Conservation (phyloP, 2,113 vertebrate genomes). For the Grammomys surdaster region DNA sequence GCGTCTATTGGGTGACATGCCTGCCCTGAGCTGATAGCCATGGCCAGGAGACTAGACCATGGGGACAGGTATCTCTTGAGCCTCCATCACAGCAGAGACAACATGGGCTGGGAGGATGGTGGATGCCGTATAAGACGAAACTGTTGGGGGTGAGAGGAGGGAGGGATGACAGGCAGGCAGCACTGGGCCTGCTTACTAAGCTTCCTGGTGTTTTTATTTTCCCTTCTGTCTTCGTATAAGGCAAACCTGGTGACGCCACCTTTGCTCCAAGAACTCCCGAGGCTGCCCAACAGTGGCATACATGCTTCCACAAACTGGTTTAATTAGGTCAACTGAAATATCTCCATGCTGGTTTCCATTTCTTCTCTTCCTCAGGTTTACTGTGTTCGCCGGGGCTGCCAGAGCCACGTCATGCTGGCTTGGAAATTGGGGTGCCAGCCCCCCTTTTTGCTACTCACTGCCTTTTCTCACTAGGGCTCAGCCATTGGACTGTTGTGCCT, state of each 20-base stretch:
- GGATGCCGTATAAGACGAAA: background rate
- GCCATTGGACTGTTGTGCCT: background rate
- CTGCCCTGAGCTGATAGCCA: background rate
- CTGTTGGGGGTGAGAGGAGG: background rate
- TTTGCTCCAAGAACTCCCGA: background rate
- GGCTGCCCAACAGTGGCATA: background rate
- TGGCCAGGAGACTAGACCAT: background rate
- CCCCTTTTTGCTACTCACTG: background rate
- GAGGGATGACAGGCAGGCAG: background rate
- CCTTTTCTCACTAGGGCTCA: background rate
- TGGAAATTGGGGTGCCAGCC: background rate
- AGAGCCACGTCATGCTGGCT: background rate
- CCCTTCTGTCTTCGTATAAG: background rate
- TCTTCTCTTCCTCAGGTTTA: background rate
- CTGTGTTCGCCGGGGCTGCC: background rate
- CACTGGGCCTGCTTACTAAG: background rate
- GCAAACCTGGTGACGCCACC: background rate
- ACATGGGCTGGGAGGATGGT: accelerated
- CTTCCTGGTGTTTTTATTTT: background rate
- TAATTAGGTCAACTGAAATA: background rate
- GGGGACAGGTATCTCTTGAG: background rate
- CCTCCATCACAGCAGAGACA: background rate
- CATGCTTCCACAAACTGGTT: background rate
- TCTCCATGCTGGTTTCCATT: background rate
- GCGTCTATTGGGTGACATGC: too few relatives aligned